phyloP scores from a whole-genome alignment of 2,797 vertebrate species.

The Eremophila alpestris region DNA sequence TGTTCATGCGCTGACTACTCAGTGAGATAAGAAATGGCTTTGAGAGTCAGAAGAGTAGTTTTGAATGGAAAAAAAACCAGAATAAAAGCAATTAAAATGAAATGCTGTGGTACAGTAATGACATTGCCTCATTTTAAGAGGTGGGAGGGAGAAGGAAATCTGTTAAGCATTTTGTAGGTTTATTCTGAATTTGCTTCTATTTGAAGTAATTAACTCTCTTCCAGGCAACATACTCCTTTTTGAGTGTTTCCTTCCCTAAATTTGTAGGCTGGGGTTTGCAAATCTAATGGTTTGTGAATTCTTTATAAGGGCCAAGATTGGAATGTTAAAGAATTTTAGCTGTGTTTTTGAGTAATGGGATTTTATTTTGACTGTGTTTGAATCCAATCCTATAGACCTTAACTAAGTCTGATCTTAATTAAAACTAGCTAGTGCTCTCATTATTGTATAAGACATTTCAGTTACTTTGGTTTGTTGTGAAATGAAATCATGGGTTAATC shows the following conservation, averaged over 20 bases:
- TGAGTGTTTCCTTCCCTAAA: not conserved
- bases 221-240: not conserved
- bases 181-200: not conserved
- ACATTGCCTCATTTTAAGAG: not conserved
- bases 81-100: not conserved
- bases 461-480: not conserved
- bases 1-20: not conserved
- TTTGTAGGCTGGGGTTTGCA: not conserved
- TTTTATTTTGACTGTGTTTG: not conserved
- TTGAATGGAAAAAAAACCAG: not conserved
- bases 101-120: not conserved
- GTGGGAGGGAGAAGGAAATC: not conserved
- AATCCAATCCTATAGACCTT: not conserved
- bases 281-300: not conserved
- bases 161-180: not conserved
- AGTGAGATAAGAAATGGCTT: not conserved
- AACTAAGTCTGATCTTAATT: not conserved
- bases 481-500: not conserved
- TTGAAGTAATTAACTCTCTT: not conserved
- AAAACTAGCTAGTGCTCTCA: not conserved
- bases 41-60: not conserved
- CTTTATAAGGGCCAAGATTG: not conserved
- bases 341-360: not conserved
- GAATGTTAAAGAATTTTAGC: not conserved
- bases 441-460: not conserved